Conservation (phyloP, 2,888 invertebrate genomes). For the Buathra laborator region DNA sequence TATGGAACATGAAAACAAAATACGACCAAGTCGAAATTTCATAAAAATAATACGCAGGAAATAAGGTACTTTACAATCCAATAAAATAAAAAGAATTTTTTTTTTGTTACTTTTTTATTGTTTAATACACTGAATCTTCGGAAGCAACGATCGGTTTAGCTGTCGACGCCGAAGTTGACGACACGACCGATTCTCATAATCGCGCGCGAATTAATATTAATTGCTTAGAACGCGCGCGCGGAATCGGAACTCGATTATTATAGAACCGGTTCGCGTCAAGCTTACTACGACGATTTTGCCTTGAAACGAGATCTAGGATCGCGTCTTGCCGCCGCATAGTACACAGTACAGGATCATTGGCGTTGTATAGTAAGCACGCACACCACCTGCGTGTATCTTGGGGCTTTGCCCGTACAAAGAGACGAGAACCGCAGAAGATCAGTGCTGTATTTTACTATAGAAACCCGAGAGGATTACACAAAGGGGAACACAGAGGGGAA, state of each 20-base stretch:
- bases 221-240: constrained; percentile 46
- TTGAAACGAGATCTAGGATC: constrained; percentile 61
- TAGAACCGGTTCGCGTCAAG: constrained; percentile 58
- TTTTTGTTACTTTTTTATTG: no score
- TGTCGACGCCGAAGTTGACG: constrained; percentile 8
- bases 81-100: no score
- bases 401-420: constrained; percentile 18
- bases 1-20: no score
- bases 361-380: constrained; percentile 43
- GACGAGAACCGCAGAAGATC: not conserved
- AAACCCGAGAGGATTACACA: not conserved
- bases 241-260: constrained; percentile 41
- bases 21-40: no score
- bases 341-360: constrained; percentile 20
- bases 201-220: constrained; percentile 62
- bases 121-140: no score
- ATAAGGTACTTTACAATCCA: no score
- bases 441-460: not conserved
- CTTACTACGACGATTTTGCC: constrained; percentile 46
- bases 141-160: not conserved
- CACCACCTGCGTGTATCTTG: constrained; percentile 34
- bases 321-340: constrained; percentile 38
- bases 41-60: no score
- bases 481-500: no score
- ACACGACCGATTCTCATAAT: constrained; percentile 31